Conservation (phyloP, 2,113 vertebrate species). For the Pangasianodon hypophthalmus region DNA sequence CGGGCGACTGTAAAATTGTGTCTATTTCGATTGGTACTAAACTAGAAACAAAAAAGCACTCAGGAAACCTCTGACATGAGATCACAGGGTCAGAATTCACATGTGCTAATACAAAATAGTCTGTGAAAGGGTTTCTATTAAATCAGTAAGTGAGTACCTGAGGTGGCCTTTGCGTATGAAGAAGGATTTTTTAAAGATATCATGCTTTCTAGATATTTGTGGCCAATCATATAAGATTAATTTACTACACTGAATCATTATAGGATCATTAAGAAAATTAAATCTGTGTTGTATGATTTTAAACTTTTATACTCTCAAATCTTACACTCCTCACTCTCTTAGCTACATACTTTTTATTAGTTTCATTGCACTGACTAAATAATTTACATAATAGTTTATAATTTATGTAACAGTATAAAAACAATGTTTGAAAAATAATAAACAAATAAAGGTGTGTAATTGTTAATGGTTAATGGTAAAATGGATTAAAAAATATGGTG, state of each 20-base stretch:
- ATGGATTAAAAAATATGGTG: background rate
- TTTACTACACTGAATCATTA: background rate
- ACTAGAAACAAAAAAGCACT: background rate
- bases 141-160: background rate
- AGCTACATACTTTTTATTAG: background rate
- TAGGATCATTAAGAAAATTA: background rate
- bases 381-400: too few species aligned
- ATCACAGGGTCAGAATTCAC: background rate
- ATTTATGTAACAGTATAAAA: too few species aligned
- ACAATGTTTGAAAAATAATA: background rate
- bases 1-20: background rate
- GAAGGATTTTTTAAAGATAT: background rate
- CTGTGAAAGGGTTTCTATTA: background rate
- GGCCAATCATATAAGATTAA: background rate
- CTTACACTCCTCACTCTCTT: background rate
- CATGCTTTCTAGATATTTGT: background rate
- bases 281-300: background rate
- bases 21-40: background rate
- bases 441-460: background rate
- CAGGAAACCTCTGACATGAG: background rate
- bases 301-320: background rate
- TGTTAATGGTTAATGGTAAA: background rate
- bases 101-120: background rate
- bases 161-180: background rate
- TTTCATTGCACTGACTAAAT: background rate